Evolutionary conservation across 2,113 vertebrate genomes (phyloP), one percentile per base, ranked within the genome.

Genomic region (Oncorhynchus nerka): DNA sequence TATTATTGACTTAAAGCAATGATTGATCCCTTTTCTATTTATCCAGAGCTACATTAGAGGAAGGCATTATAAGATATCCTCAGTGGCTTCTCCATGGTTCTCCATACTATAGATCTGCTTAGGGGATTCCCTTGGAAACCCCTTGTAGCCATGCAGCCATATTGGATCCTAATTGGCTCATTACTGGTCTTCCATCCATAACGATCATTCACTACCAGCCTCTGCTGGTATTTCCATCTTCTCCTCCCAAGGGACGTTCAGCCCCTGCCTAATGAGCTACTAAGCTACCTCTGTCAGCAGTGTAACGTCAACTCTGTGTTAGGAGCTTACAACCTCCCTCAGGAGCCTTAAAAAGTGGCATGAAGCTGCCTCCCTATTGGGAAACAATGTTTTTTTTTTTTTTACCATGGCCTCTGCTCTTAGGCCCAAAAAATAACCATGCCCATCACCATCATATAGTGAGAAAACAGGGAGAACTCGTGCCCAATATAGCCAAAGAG

Each of bases 401-500:
- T 28, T 30, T 22, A 71, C 76, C 62, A 45, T 45, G 32, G 62
- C 5, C 61, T 30, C 75, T 26, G 16, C 62, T 73, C 68, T 30
- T 72, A 39, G 68, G 34, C 51, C 15, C 62, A 55, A 16, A 67
- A 69, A 75, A 70, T 5, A 81, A n/a, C 75, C 65, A 5, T 67
- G 13, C 32, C 32, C 32, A 68, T 64, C 20, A 3, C 22, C 4
- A 11, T 22, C 19, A n/a, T 15, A 71, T 76, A 80, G 73, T 64
- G n/a, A 64, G 32, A 24, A 13, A 69, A 59, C 55, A 74, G 55
- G 39, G 66, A 64, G 70, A 79, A 77, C 28, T 1, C 15, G 75
- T 11, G 71, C 28, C 70, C 79, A 75, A 78, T 76, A 75, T 68
- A 79, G 57, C 16, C 64, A 68, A 55, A 19, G 9, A 45, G 39